These are phyloP conservation scores for Micronycteris hirsuta DNA, from an alignment of 2,113 vertebrate species.

Conservation along the genomic window DNA sequence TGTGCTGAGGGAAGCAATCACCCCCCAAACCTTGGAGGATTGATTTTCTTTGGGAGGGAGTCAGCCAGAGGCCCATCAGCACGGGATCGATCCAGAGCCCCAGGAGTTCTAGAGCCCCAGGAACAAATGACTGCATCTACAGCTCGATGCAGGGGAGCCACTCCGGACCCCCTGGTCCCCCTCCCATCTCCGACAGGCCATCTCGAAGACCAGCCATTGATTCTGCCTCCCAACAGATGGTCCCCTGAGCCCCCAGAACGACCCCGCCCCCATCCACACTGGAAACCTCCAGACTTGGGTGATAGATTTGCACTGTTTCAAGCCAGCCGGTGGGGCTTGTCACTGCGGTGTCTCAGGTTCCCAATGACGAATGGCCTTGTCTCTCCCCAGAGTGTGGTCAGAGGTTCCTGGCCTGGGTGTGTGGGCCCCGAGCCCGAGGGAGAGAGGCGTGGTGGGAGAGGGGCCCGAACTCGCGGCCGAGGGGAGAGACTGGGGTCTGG, in stretches of 20 bases:
- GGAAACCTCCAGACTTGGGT: rapidly evolving
- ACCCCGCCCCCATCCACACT: not conserved
- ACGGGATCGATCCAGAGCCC: not conserved
- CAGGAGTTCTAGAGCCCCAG: not conserved
- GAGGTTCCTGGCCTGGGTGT: not conserved
- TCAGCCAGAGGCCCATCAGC: not conserved
- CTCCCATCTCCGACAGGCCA: too few species aligned
- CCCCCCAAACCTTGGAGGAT: not conserved
- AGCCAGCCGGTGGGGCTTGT: not conserved
- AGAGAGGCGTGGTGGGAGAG: not conserved
- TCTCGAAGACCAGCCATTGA: too few species aligned
- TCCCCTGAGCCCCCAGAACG: not conserved
- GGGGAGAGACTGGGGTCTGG: not conserved
- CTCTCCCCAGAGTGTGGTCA: not conserved
- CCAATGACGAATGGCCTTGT: not conserved
- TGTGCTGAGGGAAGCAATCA: not conserved
- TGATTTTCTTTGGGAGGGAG: constrained; percentile 8
- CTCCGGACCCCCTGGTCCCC: not conserved
- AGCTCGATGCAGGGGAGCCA: not conserved
- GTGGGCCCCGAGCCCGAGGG: too few species aligned
- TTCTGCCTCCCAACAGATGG: too few species aligned
- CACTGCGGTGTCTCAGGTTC: too few species aligned
- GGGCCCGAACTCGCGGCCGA: rapidly evolving
- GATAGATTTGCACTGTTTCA: rapidly evolving
- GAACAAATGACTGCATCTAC: not conserved